Evolutionary conservation across 2,888 invertebrate genomes (phyloP), one percentile per base, ranked within the genome.

Genomic region (Cenopis cana): DNA sequence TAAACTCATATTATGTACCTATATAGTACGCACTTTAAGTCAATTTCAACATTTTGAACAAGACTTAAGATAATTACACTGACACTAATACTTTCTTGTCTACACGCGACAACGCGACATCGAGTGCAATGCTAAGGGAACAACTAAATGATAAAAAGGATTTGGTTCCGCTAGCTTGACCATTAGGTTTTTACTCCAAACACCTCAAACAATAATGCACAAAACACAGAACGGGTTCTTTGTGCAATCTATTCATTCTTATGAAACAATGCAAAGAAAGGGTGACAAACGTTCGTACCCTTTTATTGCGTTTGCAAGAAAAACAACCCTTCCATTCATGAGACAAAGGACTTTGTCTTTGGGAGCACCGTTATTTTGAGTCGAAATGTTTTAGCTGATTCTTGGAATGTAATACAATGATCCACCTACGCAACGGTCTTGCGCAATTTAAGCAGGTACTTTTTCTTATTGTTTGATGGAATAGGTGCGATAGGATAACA

Each of bases 251-350:
- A 83, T 88, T 82, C 81, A 76, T 75, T 68, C 74, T 77, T 74
- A 79, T 79, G 82, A 79, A 85, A 85, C 80, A 86, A 85, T 82
- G 86, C 87, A 87, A 88, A 86, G 86, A 86, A 88, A 87, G 89
- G 88, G 87, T 88, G 86, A 89, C 89, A 89, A 89, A 87, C 77
- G 73, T 83, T 83, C 83, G 87, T 90, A 91, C 88, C 89, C 91
- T 88, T 90, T 90, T 86, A 89, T 88, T 84, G 78, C 81, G 78
- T 83, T 85, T 73, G 81, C 81, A 87, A 89, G 87, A 89, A 88
- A 88, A 89, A 88, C 90, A 91, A 92, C 92, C 91, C 91, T 92
- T 90, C 84, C 81, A 85, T 90, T 88, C 82, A 87, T 83, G 78
- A 77, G 78, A 87, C 85, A 85, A 86, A 83, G 79, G 79, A 78